Base-by-base conservation (phyloP, 1,140 invertebrate genomes). In the Nasonia giraulti region DNA sequence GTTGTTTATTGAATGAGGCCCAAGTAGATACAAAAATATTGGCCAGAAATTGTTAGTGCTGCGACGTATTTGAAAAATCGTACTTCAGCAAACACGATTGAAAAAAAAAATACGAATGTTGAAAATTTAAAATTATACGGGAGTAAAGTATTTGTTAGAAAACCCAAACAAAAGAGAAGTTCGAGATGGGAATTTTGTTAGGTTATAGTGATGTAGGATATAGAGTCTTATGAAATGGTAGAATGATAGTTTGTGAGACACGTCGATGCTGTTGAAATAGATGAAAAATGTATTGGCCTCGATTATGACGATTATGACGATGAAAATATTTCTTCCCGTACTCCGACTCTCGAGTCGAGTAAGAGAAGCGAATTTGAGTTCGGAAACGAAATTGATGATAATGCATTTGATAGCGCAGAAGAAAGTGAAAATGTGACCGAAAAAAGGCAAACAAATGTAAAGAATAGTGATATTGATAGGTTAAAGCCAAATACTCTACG, bases 71-170 rank as follows among this genome's bases (percentile, higher is more conserved):
- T 40, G 0, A 40, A 8, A 40, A 40, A 40, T 40, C 37, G 0
- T 40, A 40, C 37, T 40, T 40, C 5, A 40, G 37, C 37, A 6
- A 40, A 40, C 37, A 40, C 37, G 37, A 40, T 40, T 40, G 37
- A 5, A 40, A 40, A 40, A 68, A 37, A 40, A 68, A 33, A 40
- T 11, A n/a, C 33, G 1, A 71, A 55, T 79, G 27, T 74, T 68
- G 37, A 74, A 17, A n/a, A 55, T 23, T 77, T 47, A 40, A 50
- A 5, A 27, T 31, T 20, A 40, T 77, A 77, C 37, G 75, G 75
- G 3, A 50, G 75, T 50, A 77, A 5, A 77, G 75, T 77, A 7
- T 77, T 47, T 27, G 44, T 77, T 3, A 77, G 23, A 77, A 40
- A 62, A 62, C 14, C 3, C 3, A 20, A 62, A 6, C 55, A 73